Evolutionary conservation across 2,888 invertebrate species (phyloP), one percentile per base, ranked within the genome.

Genomic region (Gortyna flavago): DNA sequence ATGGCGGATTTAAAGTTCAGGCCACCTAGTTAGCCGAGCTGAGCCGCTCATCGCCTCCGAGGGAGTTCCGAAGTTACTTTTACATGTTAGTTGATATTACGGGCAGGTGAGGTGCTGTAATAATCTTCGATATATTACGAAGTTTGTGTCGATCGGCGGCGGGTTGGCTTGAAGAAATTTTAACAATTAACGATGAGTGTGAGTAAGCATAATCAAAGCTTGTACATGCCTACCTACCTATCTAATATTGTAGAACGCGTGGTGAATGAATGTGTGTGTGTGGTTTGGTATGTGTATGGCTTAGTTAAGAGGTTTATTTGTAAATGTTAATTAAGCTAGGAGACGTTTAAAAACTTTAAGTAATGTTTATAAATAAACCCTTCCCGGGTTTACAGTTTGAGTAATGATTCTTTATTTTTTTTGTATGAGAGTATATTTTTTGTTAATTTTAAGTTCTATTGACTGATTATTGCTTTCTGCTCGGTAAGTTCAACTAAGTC

Each of bases 1-100:
- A 75, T 48, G 80, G 71, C 54, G 69, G 84, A 65, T 83, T 70
- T 75, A 69, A 83, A 83, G 80, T 84, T 83, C 75, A 5, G 54
- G 59, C 61, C 59, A 21, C 44, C 59, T 59, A 61, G 83, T 83
- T 61, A 82, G 64, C 32, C 76, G 68, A 32, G n/a, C 35, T 41
- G 76, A 38, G 68, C 67, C 41, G 68, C 83, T 54, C 61, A 32
- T 32, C 59, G 64, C 41, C 54, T 51, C n/a, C 62, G 44, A 54
- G 25, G 29, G 51, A 68, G 59, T 64, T 64, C 32, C 8, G 38
- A n/a, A 82, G 41, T 83, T 73, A 54, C 32, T 67, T 59, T 32
- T 65, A 57, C 62, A 41, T 65, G 71, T 64, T 48, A 79, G 62
- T 64, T 75, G 62, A 79, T 75, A 72, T 57, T 78, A 44, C 51